A percentile compares a stretch with the other conserved stretches of the same genome.
These are phyloP conservation scores for Bostrychus sinensis DNA, from an alignment of 2,113 vertebrate genomes.

Conservation along the genomic window DNA sequence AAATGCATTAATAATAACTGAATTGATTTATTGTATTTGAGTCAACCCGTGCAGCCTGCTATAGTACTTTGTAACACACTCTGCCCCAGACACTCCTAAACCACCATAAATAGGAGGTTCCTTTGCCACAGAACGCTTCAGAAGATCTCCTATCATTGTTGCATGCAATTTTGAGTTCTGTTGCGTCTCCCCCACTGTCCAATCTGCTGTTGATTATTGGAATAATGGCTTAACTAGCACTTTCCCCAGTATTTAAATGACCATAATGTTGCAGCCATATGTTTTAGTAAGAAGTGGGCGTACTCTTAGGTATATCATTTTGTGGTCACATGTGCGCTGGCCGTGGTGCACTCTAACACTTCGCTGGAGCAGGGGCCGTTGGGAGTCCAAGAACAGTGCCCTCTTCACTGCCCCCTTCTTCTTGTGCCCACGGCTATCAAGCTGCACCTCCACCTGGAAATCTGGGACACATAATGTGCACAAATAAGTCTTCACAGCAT, in stretches of 20 bases:
- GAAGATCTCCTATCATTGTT: not conserved
- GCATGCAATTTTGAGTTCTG: not conserved
- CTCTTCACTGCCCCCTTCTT: slow-evolving; percentile 86
- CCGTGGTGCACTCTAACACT: slow-evolving; percentile 79
- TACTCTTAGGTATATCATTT: slow-evolving; percentile 88
- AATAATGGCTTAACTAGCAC: not conserved
- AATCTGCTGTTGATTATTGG: not conserved
- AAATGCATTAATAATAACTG: slow-evolving; percentile 3
- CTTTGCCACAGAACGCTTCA: not conserved
- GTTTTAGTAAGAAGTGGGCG: slow-evolving; percentile 3
- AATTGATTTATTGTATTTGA: slow-evolving; percentile 5
- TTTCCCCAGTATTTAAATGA: not conserved
- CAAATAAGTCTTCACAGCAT: slow-evolving; percentile 52
- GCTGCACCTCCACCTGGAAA: slow-evolving; percentile 87
- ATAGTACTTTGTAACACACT: not conserved
- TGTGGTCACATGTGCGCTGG: slow-evolving; percentile 78
- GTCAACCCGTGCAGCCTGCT: not conserved
- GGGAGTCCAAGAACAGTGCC: slow-evolving; percentile 84
- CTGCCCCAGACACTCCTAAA: no score
- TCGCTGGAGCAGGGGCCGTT: slow-evolving; percentile 75
- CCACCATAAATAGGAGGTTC: not conserved
- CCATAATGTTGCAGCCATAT: not conserved
- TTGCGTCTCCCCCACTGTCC: not conserved
- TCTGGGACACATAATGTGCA: slow-evolving; percentile 71
- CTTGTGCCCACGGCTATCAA: slow-evolving; percentile 88